phyloP scores from a whole-genome alignment of 2,797 vertebrate species.

The Phoeniculus purpureus region DNA sequence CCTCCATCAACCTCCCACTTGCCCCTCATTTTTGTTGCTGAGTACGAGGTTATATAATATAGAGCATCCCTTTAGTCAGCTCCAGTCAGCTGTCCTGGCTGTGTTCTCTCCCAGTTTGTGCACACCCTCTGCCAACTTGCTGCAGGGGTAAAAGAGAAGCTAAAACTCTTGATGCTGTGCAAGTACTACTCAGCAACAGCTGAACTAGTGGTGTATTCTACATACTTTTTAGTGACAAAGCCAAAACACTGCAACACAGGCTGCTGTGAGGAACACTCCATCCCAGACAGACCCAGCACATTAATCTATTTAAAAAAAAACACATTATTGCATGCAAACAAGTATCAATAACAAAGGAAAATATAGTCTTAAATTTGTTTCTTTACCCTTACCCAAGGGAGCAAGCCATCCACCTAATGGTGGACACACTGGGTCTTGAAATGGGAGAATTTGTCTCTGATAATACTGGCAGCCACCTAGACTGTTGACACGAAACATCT shows the following conservation, averaged over 20 bases:
- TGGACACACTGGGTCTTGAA: background rate
- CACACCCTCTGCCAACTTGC: accelerated
- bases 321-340: background rate
- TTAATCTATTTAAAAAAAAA: background rate
- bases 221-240: background rate
- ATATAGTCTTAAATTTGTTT: background rate
- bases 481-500: background rate
- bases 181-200: background rate
- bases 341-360: background rate
- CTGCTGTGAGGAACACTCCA: background rate
- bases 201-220: background rate
- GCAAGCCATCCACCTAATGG: background rate
- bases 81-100: background rate
- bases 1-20: background rate
- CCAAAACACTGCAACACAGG: background rate
- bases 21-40: background rate
- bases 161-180: background rate
- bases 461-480: background rate
- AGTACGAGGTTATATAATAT: background rate
- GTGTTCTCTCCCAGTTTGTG: background rate
- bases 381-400: background rate
- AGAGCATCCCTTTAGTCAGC: background rate
- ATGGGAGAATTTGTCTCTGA: background rate
- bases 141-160: accelerated
- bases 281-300: background rate